Evolutionary conservation across 2,113 vertebrate species (phyloP).

Genomic region (Nematolebias whitei): DNA sequence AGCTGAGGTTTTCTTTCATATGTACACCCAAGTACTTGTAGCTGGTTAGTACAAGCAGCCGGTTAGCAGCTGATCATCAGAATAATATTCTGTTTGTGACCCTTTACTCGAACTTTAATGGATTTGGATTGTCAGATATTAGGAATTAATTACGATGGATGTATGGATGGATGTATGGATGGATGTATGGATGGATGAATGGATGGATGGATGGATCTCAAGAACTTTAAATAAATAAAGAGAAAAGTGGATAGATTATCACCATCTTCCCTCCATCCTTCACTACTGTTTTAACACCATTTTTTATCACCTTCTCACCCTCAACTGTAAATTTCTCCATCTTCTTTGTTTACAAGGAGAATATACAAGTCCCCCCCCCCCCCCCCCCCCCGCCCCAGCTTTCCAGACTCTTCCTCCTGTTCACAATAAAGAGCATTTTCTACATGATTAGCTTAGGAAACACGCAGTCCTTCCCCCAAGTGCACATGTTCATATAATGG

Average conservation of each 20-base stretch:
- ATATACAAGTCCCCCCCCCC: not conserved
- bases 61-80: too few species aligned
- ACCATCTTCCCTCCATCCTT: not conserved
- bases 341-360: conserved; percentile 19
- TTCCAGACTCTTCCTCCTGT: not conserved
- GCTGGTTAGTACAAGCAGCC: too few species aligned
- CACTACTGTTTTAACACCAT: conserved; percentile 1
- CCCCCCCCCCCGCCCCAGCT: not conserved
- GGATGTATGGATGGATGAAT: too few species aligned
- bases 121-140: too few species aligned
- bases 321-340: conserved; percentile 8
- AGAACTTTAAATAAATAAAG: not conserved
- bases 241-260: conserved; percentile 19
- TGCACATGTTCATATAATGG: not conserved
- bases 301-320: conserved; percentile 7
- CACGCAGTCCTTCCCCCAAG: not conserved
- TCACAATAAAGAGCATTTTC: not conserved
- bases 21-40: too few species aligned
- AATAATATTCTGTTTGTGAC: too few species aligned
- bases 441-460: conserved; percentile 1
- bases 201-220: not conserved
- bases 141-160: too few species aligned
- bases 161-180: too few species aligned
- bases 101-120: too few species aligned
- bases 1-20: too few species aligned